Evolutionary conservation across 2,888 invertebrate genomes (phyloP).

Genomic region (Marronus borbonicus): DNA sequence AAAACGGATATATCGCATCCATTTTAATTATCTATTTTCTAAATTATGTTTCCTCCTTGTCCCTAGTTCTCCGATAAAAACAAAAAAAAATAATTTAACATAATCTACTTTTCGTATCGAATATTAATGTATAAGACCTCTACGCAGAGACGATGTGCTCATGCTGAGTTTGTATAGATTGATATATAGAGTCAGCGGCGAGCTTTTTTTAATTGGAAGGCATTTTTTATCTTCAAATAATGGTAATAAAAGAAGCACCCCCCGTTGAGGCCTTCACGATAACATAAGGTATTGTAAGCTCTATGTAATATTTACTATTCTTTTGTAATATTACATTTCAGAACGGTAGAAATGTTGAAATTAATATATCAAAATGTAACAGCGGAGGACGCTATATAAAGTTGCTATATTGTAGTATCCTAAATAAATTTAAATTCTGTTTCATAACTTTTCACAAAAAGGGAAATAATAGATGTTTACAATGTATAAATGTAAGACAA

Average conservation of each 20-base stretch:
- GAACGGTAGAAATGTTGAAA: not conserved
- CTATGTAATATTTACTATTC: slow-evolving; percentile 52
- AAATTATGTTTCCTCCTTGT: not conserved
- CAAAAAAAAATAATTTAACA: slow-evolving; percentile 61
- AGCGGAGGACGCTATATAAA: no score
- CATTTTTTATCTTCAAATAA: slow-evolving; percentile 69
- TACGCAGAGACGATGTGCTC: slow-evolving; percentile 64
- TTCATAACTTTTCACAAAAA: no score
- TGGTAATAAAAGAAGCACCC: slow-evolving; percentile 57
- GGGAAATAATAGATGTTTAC: not conserved
- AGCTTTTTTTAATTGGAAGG: slow-evolving; percentile 71
- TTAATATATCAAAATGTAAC: not conserved
- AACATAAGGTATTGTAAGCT: slow-evolving; percentile 58
- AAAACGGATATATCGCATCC: not conserved
- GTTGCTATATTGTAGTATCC: not conserved
- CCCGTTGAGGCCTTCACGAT: slow-evolving; percentile 62
- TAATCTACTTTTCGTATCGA: slow-evolving; percentile 65
- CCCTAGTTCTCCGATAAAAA: slow-evolving; percentile 10
- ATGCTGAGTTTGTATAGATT: slow-evolving; percentile 70
- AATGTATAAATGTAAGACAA: not conserved
- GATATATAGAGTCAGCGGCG: slow-evolving; percentile 70
- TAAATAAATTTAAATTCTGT: slow-evolving; percentile 18
- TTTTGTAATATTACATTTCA: slow-evolving; percentile 37
- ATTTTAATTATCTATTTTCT: slow-evolving; percentile 15
- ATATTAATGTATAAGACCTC: slow-evolving; percentile 65